These are phyloP conservation scores for Paramormyrops kingsleyae DNA, from an alignment of 2,113 vertebrate species.

Conservation along the genomic window DNA sequence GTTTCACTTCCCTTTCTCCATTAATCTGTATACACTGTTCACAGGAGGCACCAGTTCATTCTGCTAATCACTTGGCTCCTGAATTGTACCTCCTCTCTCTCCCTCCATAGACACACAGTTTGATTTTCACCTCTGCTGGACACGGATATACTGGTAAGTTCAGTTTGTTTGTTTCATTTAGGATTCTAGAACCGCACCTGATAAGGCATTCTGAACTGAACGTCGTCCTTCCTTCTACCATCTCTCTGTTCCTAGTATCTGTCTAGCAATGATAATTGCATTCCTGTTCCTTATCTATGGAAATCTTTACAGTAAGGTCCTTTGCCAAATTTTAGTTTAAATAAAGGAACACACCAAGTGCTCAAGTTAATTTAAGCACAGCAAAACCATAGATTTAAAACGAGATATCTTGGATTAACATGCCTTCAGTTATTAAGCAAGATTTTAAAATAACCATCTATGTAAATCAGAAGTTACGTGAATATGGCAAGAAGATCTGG, in stretches of 20 bases:
- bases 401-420: neutral
- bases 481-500: neutral
- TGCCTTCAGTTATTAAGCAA: neutral
- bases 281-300: neutral
- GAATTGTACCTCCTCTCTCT: neutral
- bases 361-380: neutral
- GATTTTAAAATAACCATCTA: neutral
- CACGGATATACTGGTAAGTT: neutral
- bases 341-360: neutral
- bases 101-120: neutral
- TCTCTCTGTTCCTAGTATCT: neutral
- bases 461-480: neutral
- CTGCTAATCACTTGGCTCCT: neutral
- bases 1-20: neutral
- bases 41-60: neutral
- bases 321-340: neutral
- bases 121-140: neutral
- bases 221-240: neutral
- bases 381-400: neutral
- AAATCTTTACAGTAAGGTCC: neutral
- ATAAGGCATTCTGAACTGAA: neutral
- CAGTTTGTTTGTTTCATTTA: neutral
- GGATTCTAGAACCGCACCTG: neutral
- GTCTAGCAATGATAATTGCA: neutral
- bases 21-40: neutral